phyloP scores from a whole-genome alignment of 2,797 vertebrate species.

The Aphelocoma californica region DNA sequence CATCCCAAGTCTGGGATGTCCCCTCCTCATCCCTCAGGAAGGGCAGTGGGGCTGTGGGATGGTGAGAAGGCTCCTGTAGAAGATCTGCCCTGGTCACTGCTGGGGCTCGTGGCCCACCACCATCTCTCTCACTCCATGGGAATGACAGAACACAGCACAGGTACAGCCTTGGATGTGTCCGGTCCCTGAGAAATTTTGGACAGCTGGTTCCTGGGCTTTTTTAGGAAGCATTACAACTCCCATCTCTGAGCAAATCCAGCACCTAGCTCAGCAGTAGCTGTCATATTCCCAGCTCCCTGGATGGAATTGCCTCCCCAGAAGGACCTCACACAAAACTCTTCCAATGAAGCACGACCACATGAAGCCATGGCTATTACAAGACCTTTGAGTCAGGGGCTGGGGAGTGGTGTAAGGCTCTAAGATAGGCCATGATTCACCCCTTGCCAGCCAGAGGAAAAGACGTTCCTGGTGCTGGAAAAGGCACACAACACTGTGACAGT shows the following conservation, averaged over 20 bases:
- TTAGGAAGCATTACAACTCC: background rate
- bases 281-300: background rate
- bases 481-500: background rate
- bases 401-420: background rate
- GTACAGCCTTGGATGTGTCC: background rate
- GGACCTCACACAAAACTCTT: background rate
- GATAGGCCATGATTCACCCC: slow-evolving; percentile 33
- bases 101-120: fast-evolving
- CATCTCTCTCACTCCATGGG: fast-evolving
- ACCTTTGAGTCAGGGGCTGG: slow-evolving; percentile 9
- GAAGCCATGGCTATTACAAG: slow-evolving; percentile 14
- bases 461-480: background rate
- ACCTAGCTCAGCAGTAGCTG: background rate
- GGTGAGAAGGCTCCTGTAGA: background rate
- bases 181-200: background rate
- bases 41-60: background rate
- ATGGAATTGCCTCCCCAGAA: background rate
- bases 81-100: background rate
- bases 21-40: background rate
- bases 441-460: background rate
- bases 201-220: background rate
- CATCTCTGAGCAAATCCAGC: background rate
- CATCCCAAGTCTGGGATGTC: background rate
- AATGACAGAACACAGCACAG: background rate
- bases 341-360: background rate